Evolutionary conservation across 2,797 vertebrate genomes (phyloP).

Genomic region (Bradypodion ventrale): DNA sequence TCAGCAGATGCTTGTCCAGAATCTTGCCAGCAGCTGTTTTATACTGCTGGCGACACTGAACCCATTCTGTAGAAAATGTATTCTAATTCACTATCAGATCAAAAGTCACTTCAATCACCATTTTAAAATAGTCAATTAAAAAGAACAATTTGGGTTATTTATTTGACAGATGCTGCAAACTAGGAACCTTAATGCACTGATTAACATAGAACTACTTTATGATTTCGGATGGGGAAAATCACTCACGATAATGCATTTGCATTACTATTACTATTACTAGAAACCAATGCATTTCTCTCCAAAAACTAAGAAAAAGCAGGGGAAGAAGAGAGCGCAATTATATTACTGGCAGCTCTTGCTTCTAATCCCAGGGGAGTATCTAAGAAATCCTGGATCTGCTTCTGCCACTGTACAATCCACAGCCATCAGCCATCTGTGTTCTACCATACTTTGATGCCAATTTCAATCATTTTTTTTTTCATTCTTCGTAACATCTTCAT

Average conservation of each 20-base stretch:
- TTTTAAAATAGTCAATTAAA: background rate
- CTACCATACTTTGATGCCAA: too few species aligned
- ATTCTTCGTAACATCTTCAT: too few species aligned
- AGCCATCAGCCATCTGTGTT: too few species aligned
- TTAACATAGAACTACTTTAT: slow-evolving; percentile 24
- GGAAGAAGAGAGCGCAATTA: too few species aligned
- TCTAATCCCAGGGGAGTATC: too few species aligned
- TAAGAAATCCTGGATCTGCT: too few species aligned
- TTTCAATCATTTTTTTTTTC: too few species aligned
- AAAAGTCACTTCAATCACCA: slow-evolving; percentile 47
- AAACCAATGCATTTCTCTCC: too few species aligned
- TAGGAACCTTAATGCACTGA: slow-evolving; percentile 30
- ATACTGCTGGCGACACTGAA: background rate
- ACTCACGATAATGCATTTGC: background rate
- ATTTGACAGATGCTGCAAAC: slow-evolving; percentile 11
- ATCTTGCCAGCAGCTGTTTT: background rate
- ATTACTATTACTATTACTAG: slow-evolving; percentile 7
- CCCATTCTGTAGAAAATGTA: background rate
- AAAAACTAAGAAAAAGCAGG: too few species aligned
- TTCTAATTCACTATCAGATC: slow-evolving; percentile 54
- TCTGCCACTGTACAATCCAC: too few species aligned
- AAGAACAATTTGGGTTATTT: slow-evolving; percentile 6
- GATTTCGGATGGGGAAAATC: background rate
- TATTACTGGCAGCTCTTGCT: too few species aligned
- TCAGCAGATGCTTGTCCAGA: background rate